phyloP scores from a whole-genome alignment of 2,888 invertebrate species.

The Galerucella calmariensis region DNA sequence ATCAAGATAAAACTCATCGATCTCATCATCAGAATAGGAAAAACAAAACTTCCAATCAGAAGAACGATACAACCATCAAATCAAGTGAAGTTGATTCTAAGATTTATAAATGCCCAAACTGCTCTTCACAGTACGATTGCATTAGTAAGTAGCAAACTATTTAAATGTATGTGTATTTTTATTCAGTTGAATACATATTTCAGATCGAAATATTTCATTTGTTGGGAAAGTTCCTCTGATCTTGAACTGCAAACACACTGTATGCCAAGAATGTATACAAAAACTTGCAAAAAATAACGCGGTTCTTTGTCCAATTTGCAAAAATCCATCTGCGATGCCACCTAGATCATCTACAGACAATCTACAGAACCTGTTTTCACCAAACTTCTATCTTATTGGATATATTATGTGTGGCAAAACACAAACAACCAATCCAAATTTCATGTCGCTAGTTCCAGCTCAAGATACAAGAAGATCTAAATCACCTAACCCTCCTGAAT shows the following conservation, averaged over 20 bases:
- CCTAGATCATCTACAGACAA: conserved; percentile 39
- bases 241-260: conserved; percentile 74
- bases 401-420: conserved; percentile 49
- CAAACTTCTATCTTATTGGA: conserved; percentile 62
- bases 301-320: conserved; percentile 67
- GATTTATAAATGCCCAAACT: conserved; percentile 40
- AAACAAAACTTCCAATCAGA: neutral
- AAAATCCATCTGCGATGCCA: conserved; percentile 58
- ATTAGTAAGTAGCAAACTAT: conserved; percentile 34
- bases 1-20: neutral
- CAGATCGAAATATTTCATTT: conserved; percentile 46
- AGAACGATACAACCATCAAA: neutral
- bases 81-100: conserved; percentile 21
- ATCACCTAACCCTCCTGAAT: neutral
- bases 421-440: conserved; percentile 21
- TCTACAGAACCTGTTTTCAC: conserved; percentile 56
- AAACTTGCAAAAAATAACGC: conserved; percentile 54
- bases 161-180: neutral
- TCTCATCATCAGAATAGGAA: neutral
- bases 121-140: conserved; percentile 37
- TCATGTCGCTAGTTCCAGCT: conserved; percentile 31
- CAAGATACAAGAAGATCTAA: conserved; percentile 3
- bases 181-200: conserved; percentile 14
- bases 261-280: conserved; percentile 74
- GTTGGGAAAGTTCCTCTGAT: conserved; percentile 68